Evolutionary conservation across 2,113 vertebrate genomes (phyloP).

Genomic region (Melanerpes aurifrons): DNA sequence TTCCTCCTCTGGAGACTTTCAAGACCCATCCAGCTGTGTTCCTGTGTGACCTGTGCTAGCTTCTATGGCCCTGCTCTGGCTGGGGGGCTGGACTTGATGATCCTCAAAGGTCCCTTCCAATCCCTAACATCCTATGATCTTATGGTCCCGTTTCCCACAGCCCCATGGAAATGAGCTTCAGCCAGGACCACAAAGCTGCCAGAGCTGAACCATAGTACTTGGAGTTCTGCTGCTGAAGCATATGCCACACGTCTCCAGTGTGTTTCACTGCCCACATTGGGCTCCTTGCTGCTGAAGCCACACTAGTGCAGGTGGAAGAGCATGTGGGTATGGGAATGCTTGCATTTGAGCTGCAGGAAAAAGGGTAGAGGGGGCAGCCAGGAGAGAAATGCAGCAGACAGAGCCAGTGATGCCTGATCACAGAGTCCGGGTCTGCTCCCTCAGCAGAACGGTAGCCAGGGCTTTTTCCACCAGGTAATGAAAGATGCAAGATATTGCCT

Average conservation of each 20-base stretch:
- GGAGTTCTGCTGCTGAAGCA: neutral
- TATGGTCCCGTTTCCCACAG: neutral
- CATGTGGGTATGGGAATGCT: rapidly evolving
- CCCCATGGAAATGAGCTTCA: neutral
- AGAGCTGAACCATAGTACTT: neutral
- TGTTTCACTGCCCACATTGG: neutral
- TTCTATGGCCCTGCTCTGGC: too few relatives aligned
- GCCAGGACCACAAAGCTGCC: neutral
- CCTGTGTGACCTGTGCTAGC: too few relatives aligned
- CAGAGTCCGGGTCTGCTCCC: neutral
- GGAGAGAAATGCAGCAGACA: neutral
- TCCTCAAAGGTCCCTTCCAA: too few relatives aligned
- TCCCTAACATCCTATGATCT: too few relatives aligned
- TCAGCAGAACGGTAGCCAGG: neutral
- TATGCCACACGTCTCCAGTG: neutral
- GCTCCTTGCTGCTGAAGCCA: neutral
- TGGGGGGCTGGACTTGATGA: too few relatives aligned
- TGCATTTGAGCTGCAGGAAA: neutral
- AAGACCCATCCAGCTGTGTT: too few relatives aligned
- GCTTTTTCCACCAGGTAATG: rapidly evolving
- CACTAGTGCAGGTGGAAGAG: too few relatives aligned
- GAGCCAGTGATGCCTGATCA: neutral
- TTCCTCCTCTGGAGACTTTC: too few relatives aligned
- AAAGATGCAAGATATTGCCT: neutral
- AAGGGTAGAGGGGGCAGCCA: neutral